Conservation (phyloP, 2,797 vertebrate species). For the Toxotes lorentzi region DNA sequence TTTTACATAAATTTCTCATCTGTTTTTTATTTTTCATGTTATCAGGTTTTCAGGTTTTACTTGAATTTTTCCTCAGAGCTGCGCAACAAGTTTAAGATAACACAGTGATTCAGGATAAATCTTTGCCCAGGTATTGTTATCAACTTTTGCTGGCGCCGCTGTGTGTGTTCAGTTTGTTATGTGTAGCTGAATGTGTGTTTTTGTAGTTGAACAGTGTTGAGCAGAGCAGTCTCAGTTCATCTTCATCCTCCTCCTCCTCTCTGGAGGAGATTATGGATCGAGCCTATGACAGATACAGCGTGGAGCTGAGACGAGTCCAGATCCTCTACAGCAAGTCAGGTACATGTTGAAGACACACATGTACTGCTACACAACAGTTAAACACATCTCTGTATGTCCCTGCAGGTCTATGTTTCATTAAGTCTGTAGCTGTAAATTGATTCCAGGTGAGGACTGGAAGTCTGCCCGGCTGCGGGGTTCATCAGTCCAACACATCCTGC, state of each 20-base stretch:
- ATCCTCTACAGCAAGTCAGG: conserved; percentile 94
- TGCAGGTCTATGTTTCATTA: conserved; percentile 16
- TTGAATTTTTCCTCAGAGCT: background rate
- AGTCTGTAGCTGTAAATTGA: conserved; percentile 66
- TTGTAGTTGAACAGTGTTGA: conserved; percentile 85
- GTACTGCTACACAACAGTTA: background rate
- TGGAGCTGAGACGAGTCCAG: conserved; percentile 93
- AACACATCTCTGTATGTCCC: too few relatives aligned
- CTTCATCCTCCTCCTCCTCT: conserved; percentile 86
- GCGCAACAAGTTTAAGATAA: background rate
- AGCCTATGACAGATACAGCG: conserved; percentile 93
- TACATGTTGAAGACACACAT: conserved; percentile 64
- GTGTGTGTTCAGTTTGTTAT: background rate
- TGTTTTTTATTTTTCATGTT: too few relatives aligned
- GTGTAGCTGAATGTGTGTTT: background rate
- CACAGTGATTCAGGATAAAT: background rate
- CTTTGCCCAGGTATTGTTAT: background rate
- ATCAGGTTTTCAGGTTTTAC: too few relatives aligned
- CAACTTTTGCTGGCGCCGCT: background rate
- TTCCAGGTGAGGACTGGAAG: conserved; percentile 92
- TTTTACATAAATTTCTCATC: too few relatives aligned
- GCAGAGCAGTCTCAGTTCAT: conserved; percentile 77
- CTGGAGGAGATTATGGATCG: conserved; percentile 97
- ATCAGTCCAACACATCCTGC: conserved; percentile 91
- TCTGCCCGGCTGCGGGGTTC: conserved; percentile 87